phyloP scores from a whole-genome alignment of 2,888 invertebrate genomes.

The Brachyopa scutellaris region DNA sequence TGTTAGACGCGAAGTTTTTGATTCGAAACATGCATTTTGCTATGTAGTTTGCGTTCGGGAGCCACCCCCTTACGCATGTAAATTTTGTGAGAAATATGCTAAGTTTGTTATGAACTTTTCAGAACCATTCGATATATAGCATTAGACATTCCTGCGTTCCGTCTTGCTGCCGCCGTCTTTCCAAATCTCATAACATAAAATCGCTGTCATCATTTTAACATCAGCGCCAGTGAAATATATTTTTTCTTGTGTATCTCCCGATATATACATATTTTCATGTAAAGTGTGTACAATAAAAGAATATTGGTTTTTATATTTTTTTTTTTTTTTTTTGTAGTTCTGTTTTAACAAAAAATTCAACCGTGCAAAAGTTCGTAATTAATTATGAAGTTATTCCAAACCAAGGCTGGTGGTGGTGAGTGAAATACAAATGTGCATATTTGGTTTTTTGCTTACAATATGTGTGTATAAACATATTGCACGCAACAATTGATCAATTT shows the following conservation, averaged over 20 bases:
- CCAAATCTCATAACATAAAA: too few relatives aligned
- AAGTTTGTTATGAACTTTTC: conserved; percentile 20
- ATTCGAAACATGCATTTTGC: conserved; percentile 3
- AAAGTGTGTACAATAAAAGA: background rate
- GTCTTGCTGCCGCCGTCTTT: background rate
- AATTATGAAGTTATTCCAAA: background rate
- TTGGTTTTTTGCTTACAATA: background rate
- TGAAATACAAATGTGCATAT: background rate
- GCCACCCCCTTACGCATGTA: background rate
- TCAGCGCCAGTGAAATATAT: background rate
- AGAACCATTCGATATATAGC: conserved; percentile 3
- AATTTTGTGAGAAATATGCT: conserved; percentile 3
- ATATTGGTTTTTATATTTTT: background rate
- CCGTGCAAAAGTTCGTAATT: background rate
- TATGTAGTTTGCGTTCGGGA: conserved; percentile 13
- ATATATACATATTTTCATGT: background rate
- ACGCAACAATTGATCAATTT: conserved; percentile 18
- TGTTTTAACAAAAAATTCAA: too few relatives aligned
- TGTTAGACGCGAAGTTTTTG: background rate
- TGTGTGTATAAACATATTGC: background rate
- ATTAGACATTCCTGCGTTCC: background rate
- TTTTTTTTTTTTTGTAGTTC: too few relatives aligned
- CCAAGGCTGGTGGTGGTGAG: background rate
- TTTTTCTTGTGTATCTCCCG: conserved; percentile 4
- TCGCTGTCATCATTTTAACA: background rate